A percentile compares a stretch with the other conserved stretches of the same genome.
phyloP scores from a whole-genome alignment of 2,113 vertebrate genomes.

The Australoheros scitulus region DNA sequence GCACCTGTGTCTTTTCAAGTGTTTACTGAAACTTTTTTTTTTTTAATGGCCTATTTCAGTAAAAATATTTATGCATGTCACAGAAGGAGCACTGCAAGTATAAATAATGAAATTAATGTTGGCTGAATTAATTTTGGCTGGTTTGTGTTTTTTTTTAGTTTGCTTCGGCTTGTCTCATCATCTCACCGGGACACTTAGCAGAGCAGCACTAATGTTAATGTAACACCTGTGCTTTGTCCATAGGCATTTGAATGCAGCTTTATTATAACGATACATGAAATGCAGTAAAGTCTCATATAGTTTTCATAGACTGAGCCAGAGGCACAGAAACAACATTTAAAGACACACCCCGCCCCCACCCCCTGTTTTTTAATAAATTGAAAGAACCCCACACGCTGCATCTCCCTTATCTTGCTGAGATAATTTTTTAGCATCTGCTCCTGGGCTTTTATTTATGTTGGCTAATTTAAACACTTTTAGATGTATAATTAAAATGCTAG shows the following conservation, averaged over 20 bases:
- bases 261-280: not conserved
- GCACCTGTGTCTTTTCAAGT: not conserved
- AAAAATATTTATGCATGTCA: not conserved
- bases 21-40: constrained; percentile 9
- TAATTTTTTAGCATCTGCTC: constrained; percentile 40
- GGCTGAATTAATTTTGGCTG: not conserved
- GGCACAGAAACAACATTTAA: not conserved
- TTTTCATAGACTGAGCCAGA: not conserved
- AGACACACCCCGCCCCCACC: not conserved
- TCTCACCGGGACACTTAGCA: not conserved
- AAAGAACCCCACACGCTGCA: constrained; percentile 32
- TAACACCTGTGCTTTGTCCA: not conserved
- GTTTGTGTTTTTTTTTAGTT: not conserved
- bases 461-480: constrained; percentile 69
- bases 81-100: not conserved
- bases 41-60: not conserved
- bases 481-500: constrained; percentile 75
- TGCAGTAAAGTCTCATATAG: not conserved
- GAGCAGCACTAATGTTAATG: not conserved
- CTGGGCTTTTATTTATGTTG: constrained; percentile 71
- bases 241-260: not conserved
- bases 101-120: not conserved
- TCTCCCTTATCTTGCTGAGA: constrained; percentile 45
- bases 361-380: not conserved
- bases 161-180: not conserved